Conservation (phyloP, 2,888 invertebrate genomes). For the Plusia festucae region DNA sequence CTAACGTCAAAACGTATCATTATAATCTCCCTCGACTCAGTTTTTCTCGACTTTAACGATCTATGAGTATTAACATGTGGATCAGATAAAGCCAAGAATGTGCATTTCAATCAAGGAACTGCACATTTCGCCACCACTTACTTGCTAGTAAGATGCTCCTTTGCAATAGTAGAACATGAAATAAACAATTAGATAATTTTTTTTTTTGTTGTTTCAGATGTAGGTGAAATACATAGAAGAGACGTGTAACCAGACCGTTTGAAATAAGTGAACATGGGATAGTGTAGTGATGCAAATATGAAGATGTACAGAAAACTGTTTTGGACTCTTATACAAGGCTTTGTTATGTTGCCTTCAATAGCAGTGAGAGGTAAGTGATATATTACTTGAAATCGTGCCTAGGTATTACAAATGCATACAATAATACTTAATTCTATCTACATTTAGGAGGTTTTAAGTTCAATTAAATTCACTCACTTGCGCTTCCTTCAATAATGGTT, state of each 20-base stretch:
- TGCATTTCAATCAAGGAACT: no score
- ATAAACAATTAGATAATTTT: neutral
- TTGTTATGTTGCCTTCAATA: conserved; percentile 69
- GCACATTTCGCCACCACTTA: no score
- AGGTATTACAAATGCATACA: no score
- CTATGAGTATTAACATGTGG: no score
- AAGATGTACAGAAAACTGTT: conserved; percentile 65
- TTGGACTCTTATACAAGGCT: conserved; percentile 67
- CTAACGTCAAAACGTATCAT: neutral
- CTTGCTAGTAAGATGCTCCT: no score
- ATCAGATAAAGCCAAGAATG: no score
- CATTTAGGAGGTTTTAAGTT: no score
- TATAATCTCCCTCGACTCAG: neutral
- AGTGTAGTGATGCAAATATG: conserved; percentile 55
- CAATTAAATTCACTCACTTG: no score
- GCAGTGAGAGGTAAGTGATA: conserved; percentile 72
- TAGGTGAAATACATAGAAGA: conserved; percentile 5
- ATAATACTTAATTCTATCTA: no score
- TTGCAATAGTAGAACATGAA: no score
- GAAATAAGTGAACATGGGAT: conserved; percentile 13
- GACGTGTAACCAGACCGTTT: conserved; percentile 14
- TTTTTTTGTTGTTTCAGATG: conserved; percentile 50
- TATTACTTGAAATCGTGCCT: no score
- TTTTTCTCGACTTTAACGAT: neutral
- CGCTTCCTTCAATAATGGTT: no score